Percentiles rank a stretch among this genome's conserved stretches.
Evolutionary conservation across 2,888 invertebrate species (phyloP).

Genomic region (Dione juno): DNA sequence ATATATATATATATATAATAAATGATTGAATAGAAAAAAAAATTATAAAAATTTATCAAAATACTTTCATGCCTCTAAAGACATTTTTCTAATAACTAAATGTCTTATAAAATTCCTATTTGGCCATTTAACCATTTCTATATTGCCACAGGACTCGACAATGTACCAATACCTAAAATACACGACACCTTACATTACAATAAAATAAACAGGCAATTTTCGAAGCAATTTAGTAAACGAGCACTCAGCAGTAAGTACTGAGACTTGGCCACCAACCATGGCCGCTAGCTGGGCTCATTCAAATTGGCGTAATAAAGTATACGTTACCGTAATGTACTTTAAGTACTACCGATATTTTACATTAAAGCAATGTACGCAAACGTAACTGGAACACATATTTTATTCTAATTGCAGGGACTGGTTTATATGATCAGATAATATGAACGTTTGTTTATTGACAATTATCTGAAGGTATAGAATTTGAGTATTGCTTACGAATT

Average conservation of each 20-base stretch:
- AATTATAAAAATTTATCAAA: too few relatives aligned
- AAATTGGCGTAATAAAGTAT: slow-evolving; percentile 21
- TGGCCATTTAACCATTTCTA: too few relatives aligned
- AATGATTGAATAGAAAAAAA: too few relatives aligned
- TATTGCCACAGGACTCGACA: background rate
- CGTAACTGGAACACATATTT: slow-evolving; percentile 20
- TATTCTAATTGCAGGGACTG: slow-evolving; percentile 13
- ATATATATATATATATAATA: too few relatives aligned
- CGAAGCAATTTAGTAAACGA: slow-evolving; percentile 10
- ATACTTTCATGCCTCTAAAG: too few relatives aligned
- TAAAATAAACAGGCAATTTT: background rate
- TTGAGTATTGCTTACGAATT: background rate
- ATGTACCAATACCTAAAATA: background rate
- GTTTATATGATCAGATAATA: slow-evolving; percentile 11
- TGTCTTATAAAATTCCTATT: too few relatives aligned
- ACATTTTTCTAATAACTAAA: too few relatives aligned
- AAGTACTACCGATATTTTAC: slow-evolving; percentile 24
- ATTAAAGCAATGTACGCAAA: slow-evolving; percentile 10
- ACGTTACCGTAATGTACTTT: slow-evolving; percentile 14
- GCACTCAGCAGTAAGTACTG: background rate
- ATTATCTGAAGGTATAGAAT: background rate
- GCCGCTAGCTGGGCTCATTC: slow-evolving; percentile 25
- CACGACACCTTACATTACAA: background rate
- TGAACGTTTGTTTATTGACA: background rate
- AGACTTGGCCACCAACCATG: slow-evolving; percentile 20